Percentiles rank a stretch among this genome's conserved stretches.
These are phyloP conservation scores for Hydractinia symbiolongicarpus DNA, from an alignment of 30 jellyfish, hydroid and myxozoan genomes.

Conservation along the genomic window DNA sequence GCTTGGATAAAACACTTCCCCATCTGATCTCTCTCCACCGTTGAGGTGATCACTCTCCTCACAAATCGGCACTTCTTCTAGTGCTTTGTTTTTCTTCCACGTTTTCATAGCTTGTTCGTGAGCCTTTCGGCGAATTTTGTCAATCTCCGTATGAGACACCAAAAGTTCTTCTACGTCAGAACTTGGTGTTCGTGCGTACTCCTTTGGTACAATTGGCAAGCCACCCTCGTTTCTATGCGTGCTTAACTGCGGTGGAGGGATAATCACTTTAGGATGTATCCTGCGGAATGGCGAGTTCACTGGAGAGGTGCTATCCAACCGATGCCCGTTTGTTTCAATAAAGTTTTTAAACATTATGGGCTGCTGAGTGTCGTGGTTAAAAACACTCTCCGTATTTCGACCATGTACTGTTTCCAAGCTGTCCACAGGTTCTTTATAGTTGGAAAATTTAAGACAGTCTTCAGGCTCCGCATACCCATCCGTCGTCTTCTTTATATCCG, in stretches of 20 bases:
- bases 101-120: constrained; percentile 9
- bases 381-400: background rate
- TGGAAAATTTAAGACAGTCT: background rate
- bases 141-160: background rate
- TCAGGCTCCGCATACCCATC: constrained; percentile 11
- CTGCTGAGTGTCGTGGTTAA: background rate
- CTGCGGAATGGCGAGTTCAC: constrained; percentile 12
- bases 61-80: background rate
- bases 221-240: background rate
- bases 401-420: background rate
- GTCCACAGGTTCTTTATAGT: background rate
- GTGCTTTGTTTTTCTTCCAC: background rate
- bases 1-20: constrained; percentile 13
- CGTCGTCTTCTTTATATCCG: background rate
- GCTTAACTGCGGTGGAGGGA: constrained; percentile 21
- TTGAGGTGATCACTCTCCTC: background rate
- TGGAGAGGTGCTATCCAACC: background rate
- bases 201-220: background rate
- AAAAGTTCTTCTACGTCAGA: constrained; percentile 12
- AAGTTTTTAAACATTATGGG: background rate
- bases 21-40: background rate
- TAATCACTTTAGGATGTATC: constrained; percentile 4
- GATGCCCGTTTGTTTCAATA: background rate
- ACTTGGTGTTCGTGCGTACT: constrained; percentile 15
- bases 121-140: background rate